Conservation (phyloP, 2,113 vertebrate species). For the Bufo gargarizans region DNA sequence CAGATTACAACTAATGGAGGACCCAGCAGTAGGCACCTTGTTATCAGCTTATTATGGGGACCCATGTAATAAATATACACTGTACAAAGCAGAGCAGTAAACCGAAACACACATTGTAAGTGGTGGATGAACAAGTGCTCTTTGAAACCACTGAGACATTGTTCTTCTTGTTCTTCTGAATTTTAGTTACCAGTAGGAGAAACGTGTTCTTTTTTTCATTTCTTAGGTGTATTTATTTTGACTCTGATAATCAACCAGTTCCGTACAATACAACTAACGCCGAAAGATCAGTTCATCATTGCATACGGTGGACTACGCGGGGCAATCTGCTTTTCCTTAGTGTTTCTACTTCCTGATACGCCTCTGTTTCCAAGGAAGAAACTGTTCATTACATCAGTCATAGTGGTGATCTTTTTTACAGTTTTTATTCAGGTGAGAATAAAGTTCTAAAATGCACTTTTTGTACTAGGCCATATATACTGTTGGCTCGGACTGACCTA, state of each 20-base stretch:
- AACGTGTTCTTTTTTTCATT: conserved; percentile 46
- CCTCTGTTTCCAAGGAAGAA: conserved; percentile 81
- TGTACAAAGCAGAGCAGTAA: not conserved
- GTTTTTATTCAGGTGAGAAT: conserved; percentile 91
- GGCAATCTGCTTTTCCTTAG: conserved; percentile 93
- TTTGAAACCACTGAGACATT: not conserved
- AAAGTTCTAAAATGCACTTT: not conserved
- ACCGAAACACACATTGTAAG: not conserved
- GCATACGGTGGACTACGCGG: conserved; percentile 94
- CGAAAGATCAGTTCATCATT: conserved; percentile 96
- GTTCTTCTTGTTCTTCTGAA: not conserved
- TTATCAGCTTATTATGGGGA: too few relatives aligned
- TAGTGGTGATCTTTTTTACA: conserved; percentile 93
- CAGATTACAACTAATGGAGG: too few relatives aligned
- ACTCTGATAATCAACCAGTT: conserved; percentile 96
- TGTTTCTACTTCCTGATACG: conserved; percentile 87
- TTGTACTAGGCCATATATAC: not conserved
- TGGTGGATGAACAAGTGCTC: not conserved
- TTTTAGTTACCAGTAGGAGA: not conserved
- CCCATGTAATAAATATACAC: too few relatives aligned
- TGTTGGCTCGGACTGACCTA: too few relatives aligned
- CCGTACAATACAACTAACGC: conserved; percentile 90
- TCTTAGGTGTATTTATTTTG: conserved; percentile 88
- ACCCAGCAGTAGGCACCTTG: too few relatives aligned
- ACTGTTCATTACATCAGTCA: conserved; percentile 90